Base-by-base conservation (phyloP, 2,888 invertebrate species). In the Agrotis clavis region DNA sequence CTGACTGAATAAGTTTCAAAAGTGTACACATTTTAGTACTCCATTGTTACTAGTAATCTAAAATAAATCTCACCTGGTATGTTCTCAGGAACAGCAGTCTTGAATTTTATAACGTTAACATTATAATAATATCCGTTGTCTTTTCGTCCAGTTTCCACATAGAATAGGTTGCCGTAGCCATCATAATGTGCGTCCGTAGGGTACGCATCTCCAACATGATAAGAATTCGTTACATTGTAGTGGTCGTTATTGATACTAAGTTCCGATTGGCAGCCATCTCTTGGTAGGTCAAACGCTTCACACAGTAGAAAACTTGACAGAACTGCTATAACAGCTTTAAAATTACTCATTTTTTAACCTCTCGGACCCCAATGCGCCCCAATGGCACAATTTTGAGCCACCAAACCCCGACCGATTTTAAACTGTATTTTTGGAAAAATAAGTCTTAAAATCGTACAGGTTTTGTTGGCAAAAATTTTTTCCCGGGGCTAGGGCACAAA, bases 121-220 rank as follows among this genome's bases (percentile, higher is more conserved):
- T 94, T 90, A 64, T 92, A 95, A 72, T 87, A 90, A 71, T 90
- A 93, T 7, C 92, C 94, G 4, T 90, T 83, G 1, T 83, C 82
- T 59, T 90, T 90, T 64, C 83, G 86, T 41, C 89, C 90, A 2
- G 90, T 88, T 78, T 91, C 90, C 4, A 95, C 93, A 51, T 89
- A 95, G 79, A 95, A 95, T 50, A 95, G 81, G 81, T 95, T 95
- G 1, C 94, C 95, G 41, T 86, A 90, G 1, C 79, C 86, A 74
- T 95, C 95, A 61, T 89, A 95, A 74, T 95, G 94, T 0, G 94
- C 93, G 70, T 95, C 94, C 0, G 92, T 91, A 0, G 95, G 94
- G 59, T 89, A 89, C 0, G 87, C 89, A 30, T 92, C 89, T 0
- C 90, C 91, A 0, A 93, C 84, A 2, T 90, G 71, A 64, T 93